Base-by-base conservation (phyloP, 1,140 invertebrate genomes). In the Solen grandis region DNA sequence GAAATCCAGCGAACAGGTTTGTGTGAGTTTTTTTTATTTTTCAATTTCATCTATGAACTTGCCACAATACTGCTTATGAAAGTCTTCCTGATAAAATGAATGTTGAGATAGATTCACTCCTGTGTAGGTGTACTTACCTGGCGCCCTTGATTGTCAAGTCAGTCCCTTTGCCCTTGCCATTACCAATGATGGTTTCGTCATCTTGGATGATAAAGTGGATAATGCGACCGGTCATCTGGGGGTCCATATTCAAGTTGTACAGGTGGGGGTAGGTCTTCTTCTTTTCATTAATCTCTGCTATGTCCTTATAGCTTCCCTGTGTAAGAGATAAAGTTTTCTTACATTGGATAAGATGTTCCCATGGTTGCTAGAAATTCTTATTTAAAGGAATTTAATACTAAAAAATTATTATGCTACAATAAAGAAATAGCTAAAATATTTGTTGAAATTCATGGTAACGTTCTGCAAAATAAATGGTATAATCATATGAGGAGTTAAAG, bases 161-260 rank as follows among this genome's bases (percentile, higher is more conserved):
- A 25, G 90, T 90, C 41, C 86, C 80, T n/a, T 92, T 90, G 50
- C 87, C 89, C 69, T 93, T 93, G 2, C 86, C 76, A 62, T 92
- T 93, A 31, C 94, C 94, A 54, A 95, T 90, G 8, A 88, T 91
- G 46, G 91, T 93, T 25, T 87, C 88, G 3, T 84, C 81, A 36
- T 52, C 55, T 14, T 65, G 8, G 16, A 65, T 62, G 33, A 80
- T 62, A 83, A 95, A 93, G 87, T 94, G 92, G 36, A 94, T 88
- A 69, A 95, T 93, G 85, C 93, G 92, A 4, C 94, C 94, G 0
- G 93, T 92, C 46, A 95, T 88, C 86, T 92, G 92, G 10, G 94
- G 93, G 88, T 95, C 94, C 79, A 93, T 91, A 88, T 95, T 95
- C 50, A 95, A 86, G 89, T 95, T 95, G 84, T 92, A 94, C 16